A percentile compares a stretch with the other conserved stretches of the same genome.
Evolutionary conservation across 2,113 vertebrate genomes (phyloP).

Genomic region (Crotalus helleri): DNA sequence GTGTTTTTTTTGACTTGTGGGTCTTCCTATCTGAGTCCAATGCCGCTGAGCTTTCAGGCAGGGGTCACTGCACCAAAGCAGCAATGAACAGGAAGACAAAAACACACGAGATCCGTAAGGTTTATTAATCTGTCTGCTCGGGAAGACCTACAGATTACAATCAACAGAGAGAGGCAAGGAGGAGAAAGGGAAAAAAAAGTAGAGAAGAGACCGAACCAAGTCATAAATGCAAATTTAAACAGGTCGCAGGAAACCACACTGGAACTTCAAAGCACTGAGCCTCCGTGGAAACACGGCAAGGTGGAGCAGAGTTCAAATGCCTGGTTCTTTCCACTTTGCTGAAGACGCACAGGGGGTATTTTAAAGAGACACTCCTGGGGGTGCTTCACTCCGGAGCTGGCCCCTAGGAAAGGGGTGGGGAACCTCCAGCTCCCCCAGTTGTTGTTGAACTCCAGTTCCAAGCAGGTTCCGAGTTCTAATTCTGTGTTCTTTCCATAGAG

Average conservation of each 20-base stretch:
- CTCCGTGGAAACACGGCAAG: neutral
- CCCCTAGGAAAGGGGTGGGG: neutral
- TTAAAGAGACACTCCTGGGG: neutral
- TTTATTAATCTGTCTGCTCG: slow-evolving; percentile 23
- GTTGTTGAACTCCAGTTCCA: neutral
- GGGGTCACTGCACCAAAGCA: neutral
- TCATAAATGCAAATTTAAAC: neutral
- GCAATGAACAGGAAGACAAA: neutral
- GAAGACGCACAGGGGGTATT: neutral
- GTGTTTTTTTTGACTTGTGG: neutral
- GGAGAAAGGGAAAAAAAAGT: neutral
- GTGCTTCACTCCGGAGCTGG: neutral
- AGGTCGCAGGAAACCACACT: neutral
- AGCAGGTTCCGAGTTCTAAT: neutral
- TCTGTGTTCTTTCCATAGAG: neutral
- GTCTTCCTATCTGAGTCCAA: neutral
- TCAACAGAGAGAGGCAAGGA: neutral
- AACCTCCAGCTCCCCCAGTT: neutral
- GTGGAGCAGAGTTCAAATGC: neutral
- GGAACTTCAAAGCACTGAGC: neutral
- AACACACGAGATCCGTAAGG: neutral
- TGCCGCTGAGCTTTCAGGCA: neutral
- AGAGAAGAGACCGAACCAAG: neutral
- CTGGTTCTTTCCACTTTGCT: neutral
- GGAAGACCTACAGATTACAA: neutral